Evolutionary conservation across 2,797 vertebrate species (phyloP).

Genomic region (Darevskia nairensis): DNA sequence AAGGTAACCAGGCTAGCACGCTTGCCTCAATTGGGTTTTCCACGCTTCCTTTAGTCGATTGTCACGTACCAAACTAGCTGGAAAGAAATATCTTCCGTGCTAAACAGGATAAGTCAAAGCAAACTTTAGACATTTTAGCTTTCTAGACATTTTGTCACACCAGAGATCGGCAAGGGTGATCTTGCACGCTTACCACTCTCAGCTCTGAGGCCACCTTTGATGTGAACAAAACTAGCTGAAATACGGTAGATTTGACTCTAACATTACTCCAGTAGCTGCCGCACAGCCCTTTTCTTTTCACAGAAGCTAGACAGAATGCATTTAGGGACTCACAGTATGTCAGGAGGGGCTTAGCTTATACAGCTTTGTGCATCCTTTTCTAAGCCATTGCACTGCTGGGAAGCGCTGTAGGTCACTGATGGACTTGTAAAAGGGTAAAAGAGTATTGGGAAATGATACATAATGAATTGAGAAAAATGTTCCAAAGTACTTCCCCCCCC

Average conservation of each 20-base stretch:
- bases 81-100: not conserved
- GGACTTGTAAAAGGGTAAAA: too few species aligned
- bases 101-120: constrained; percentile 11
- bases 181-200: not conserved
- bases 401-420: too few species aligned
- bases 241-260: not conserved
- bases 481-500: too few species aligned
- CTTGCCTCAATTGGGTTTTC: not conserved
- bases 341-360: not conserved
- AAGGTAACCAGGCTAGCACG: not conserved
- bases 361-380: not conserved
- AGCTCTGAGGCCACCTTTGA: too few species aligned
- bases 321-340: not conserved
- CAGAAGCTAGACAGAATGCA: not conserved
- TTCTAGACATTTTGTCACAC: not conserved
- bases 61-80: not conserved
- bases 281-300: not conserved
- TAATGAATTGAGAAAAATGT: too few species aligned
- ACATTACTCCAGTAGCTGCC: not conserved
- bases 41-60: constrained; percentile 12
- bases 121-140: not conserved
- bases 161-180: not conserved
- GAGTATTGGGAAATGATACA: too few species aligned
- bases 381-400: not conserved
- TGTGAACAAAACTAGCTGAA: not conserved